Base-by-base conservation (phyloP, 1,140 invertebrate genomes). In the Eurosta solidaginis region DNA sequence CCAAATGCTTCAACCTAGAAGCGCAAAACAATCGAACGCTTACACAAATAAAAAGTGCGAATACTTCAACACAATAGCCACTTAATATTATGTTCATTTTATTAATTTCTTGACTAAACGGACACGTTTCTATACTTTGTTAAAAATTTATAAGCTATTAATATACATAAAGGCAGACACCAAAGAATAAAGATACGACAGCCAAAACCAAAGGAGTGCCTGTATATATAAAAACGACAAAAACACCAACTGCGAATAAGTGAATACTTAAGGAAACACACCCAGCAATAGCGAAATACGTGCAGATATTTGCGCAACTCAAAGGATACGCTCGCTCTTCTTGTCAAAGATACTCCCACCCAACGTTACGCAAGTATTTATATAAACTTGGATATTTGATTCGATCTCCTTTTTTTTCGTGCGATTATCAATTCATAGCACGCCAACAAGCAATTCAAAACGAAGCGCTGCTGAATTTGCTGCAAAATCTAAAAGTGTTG, bases 61-160 rank as follows among this genome's bases (percentile, higher is more conserved):
- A 68, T 20, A 68, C 33, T 68, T 68, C 59, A 20, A 20, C 59
- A 68, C n/a, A 68, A 68, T 42, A 36, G 36, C 59, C 59, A 68
- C 59, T 68, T 40, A 68, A 17, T 17, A 20, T 40, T 68, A 74
- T 25, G 17, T 9, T 6, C 42, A 45, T 74, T 74, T 45, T 74
- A 74, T 74, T 74, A 74, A 74, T 74, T 74, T 74, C 44, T 20
- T 45, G 27, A n/a, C 44, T 74, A 74, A 74, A 74, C 27, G 73
- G 25, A 27, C 73, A 74, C 73, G 73, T 74, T 74, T 74, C 44
- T 12, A 7, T 33, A 74, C 73, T 74, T 74, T 47, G 73, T 47
- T 45, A 74, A 74, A 74, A 74, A 68, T 68, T 14, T n/a, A 68
- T 68, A 36, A 40, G 40, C 59, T 68, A 68, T 68, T 36, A 22